These are phyloP conservation scores for Eonycteris spelaea DNA, from an alignment of 2,113 vertebrate species.

Conservation along the genomic window DNA sequence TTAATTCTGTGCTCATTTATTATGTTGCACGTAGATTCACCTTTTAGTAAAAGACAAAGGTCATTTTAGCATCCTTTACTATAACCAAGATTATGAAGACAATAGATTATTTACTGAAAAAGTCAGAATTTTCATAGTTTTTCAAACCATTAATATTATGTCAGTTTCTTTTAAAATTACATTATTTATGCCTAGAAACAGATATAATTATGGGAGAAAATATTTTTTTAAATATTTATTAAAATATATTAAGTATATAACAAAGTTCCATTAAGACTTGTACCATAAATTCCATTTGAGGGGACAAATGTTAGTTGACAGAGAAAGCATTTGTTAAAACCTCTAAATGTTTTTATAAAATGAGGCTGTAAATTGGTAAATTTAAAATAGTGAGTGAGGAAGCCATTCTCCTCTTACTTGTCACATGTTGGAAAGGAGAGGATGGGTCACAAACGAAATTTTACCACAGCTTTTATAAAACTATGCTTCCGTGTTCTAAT, in stretches of 20 bases:
- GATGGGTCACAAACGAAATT: neutral
- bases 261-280: neutral
- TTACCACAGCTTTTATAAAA: neutral
- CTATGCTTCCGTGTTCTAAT: neutral
- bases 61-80: neutral
- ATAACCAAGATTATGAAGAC: neutral
- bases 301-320: neutral
- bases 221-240: neutral
- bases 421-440: neutral
- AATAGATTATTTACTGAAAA: neutral
- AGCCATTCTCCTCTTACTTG: neutral
- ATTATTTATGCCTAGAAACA: neutral
- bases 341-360: neutral
- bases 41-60: neutral
- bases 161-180: neutral
- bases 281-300: neutral
- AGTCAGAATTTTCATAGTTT: neutral
- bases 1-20: neutral
- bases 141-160: neutral
- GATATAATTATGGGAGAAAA: neutral
- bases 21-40: neutral
- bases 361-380: neutral
- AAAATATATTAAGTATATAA: neutral
- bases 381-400: neutral
- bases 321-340: neutral